A percentile compares a stretch with the other conserved stretches of the same genome.
phyloP scores from a whole-genome alignment of 2,888 invertebrate species.

The Tetragonula carbonaria region DNA sequence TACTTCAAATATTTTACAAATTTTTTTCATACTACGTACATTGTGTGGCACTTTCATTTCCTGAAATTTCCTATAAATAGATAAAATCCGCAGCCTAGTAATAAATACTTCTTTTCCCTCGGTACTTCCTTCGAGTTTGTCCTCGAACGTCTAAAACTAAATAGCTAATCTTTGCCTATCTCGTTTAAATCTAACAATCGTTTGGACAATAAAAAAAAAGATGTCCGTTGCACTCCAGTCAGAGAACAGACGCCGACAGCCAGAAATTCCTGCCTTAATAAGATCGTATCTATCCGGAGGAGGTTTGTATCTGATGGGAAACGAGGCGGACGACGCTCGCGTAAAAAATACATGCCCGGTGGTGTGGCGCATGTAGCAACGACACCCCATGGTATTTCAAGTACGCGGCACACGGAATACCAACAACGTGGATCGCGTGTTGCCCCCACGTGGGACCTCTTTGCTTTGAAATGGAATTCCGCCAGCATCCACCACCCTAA shows the following conservation, averaged over 20 bases:
- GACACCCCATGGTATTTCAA: slow-evolving; percentile 61
- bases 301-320: slow-evolving; percentile 17
- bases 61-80: no score
- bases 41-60: no score
- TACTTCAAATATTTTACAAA: no score
- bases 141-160: no score
- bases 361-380: slow-evolving; percentile 44
- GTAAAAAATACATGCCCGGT: slow-evolving; percentile 54
- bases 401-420: slow-evolving; percentile 33
- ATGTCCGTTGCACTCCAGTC: no score
- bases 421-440: slow-evolving; percentile 1
- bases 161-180: no score
- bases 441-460: slow-evolving; percentile 51
- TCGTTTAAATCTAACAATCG: neutral
- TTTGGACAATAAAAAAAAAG: neutral
- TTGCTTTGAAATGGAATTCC: slow-evolving; percentile 65
- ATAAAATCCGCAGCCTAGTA: no score
- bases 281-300: slow-evolving; percentile 19
- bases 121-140: no score
- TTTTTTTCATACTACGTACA: no score
- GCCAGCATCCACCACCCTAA: slow-evolving; percentile 36
- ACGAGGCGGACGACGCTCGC: slow-evolving; percentile 1
- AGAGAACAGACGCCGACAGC: neutral
- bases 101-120: no score
- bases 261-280: slow-evolving; percentile 2